These are phyloP conservation scores for Conger conger DNA, from an alignment of 2,113 vertebrate species.

Conservation along the genomic window DNA sequence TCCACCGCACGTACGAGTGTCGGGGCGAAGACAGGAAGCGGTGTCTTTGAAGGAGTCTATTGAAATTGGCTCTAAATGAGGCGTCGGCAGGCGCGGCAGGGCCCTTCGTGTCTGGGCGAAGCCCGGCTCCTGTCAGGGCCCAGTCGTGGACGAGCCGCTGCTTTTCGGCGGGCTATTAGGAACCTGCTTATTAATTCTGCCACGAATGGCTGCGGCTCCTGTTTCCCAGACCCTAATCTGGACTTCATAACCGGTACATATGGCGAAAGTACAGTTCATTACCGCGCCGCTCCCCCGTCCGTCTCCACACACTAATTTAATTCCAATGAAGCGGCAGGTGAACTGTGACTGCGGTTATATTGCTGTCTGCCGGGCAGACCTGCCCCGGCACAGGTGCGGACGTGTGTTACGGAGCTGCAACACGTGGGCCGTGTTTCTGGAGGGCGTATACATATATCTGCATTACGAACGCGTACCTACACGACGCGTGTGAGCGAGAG, in stretches of 20 bases:
- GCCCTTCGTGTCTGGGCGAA: slow-evolving; percentile 57
- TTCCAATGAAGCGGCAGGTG: slow-evolving; percentile 43
- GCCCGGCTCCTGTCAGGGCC: slow-evolving; percentile 56
- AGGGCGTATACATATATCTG: neutral
- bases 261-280: slow-evolving; percentile 57
- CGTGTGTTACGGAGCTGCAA: neutral
- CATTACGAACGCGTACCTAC: too few species aligned
- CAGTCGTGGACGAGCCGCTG: slow-evolving; percentile 64
- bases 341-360: slow-evolving; percentile 41
- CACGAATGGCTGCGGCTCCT: slow-evolving; percentile 48
- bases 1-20: neutral
- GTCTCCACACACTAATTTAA: slow-evolving; percentile 40
- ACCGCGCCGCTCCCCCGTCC: slow-evolving; percentile 37
- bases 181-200: slow-evolving; percentile 63
- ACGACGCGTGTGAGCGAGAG: neutral
- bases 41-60: slow-evolving; percentile 37
- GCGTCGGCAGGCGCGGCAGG: slow-evolving; percentile 36
- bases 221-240: slow-evolving; percentile 57
- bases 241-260: slow-evolving; percentile 60
- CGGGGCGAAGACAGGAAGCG: slow-evolving; percentile 29
- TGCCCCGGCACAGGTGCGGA: slow-evolving; percentile 20
- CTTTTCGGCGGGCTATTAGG: slow-evolving; percentile 60
- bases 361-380: slow-evolving; percentile 31
- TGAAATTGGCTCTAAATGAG: slow-evolving; percentile 57
- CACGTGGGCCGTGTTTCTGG: neutral